Base-by-base conservation (phyloP, 1,140 invertebrate species). In the Streblospio benedicti region DNA sequence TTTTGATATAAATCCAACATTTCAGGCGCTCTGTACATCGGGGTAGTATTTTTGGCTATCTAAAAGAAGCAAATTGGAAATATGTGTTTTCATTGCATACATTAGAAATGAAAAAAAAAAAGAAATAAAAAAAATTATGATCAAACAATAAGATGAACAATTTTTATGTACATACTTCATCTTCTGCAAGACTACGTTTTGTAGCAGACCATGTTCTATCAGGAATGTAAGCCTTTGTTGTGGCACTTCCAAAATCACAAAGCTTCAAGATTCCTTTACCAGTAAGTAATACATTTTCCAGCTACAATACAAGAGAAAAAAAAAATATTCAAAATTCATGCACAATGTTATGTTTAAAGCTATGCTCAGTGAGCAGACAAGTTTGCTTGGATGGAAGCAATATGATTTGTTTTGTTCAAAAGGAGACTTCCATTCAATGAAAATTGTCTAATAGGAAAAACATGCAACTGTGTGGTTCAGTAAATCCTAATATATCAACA, bases 1-100 rank as follows among this genome's bases (percentile, higher is more conserved):
- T 99, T 97, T 71, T 88, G 91, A 88, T 97, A 99, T 0, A 94
- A 91, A 75, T 99, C 96, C 53, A 98, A 80, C 85, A 97, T 95
- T 82, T 98, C 95, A 25, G 95, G 95, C 0, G 94, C 76, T 60
- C 84, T 70, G 73, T 86, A 86, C 84, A 86, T 85, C 20, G 84
- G 84, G 14, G 85, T 86, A 31, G 85, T 85, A 65, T 82, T 76
- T 65, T 79, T 80, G 25, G 76, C 73, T 70, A 85, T 81, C 82
- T 84, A 65, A 32, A 61, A 33, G 16, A 30, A 49, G 27, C 4
- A 2, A 14, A 16, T n/a, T 50, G 12, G 14, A 12, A n/a, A 50
- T 12, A 50, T 50, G 12, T 9, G 9, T 38, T 49, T 49, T 14
- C 23, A 9, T 25, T 20, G 6, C 12, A 49, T 25, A n/a, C 12